Evolutionary conservation across 2,113 vertebrate genomes (phyloP).

Genomic region (Tragelaphus imberbis): DNA sequence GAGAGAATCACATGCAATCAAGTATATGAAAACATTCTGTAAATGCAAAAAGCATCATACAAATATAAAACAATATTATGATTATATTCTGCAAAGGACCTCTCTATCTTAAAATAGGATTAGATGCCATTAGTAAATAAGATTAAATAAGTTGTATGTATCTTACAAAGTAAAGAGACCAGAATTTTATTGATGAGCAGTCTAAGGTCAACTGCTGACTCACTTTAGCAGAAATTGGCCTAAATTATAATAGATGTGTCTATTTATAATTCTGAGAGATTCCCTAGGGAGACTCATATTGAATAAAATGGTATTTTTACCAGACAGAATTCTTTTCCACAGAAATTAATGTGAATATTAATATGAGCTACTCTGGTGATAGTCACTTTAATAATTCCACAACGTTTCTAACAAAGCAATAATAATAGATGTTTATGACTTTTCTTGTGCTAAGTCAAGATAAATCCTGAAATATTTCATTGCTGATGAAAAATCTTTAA

Average conservation of each 20-base stretch:
- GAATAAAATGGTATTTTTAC: constrained; percentile 42
- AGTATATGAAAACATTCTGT: not conserved
- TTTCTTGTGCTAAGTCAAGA: not conserved
- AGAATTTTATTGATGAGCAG: constrained; percentile 53
- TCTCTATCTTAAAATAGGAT: constrained; percentile 18
- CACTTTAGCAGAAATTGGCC: constrained; percentile 35
- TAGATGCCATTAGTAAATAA: constrained; percentile 32
- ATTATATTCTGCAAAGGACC: not conserved
- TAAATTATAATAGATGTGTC: constrained; percentile 45
- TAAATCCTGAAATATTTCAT: not conserved
- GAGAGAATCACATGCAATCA: not conserved
- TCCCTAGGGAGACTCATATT: constrained; percentile 17
- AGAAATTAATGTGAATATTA: constrained; percentile 41
- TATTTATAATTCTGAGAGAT: constrained; percentile 53
- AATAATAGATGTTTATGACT: not conserved
- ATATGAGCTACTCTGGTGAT: not conserved
- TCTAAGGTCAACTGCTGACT: constrained; percentile 59
- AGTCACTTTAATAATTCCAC: constrained; percentile 8
- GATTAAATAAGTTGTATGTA: constrained; percentile 9
- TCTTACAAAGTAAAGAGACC: constrained; percentile 35
- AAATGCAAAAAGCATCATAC: not conserved
- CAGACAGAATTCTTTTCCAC: constrained; percentile 12
- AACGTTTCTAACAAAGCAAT: constrained; percentile 1
- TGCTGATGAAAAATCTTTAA: not conserved
- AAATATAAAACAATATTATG: not conserved